Percentiles rank a stretch among this genome's conserved stretches.
Conservation (phyloP, 2,113 vertebrate genomes). For the Phodopus roborovskii region DNA sequence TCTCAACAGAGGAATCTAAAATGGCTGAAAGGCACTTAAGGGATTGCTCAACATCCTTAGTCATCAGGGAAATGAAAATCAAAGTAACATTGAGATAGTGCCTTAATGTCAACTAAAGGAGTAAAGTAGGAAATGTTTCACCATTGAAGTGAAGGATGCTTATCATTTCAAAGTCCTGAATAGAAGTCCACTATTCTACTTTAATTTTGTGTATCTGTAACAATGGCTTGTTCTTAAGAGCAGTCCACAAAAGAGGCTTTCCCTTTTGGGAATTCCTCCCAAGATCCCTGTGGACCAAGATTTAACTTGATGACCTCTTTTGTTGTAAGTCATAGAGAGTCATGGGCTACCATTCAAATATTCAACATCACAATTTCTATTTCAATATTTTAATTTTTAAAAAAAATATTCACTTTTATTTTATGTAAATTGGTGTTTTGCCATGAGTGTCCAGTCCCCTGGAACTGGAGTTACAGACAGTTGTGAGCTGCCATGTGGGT, state of each 20-base stretch:
- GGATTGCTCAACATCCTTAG: too few species aligned
- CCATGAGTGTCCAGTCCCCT: too few species aligned
- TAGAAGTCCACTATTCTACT: background rate
- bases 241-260: background rate
- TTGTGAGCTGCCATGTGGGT: too few species aligned
- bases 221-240: slow-evolving; percentile 10
- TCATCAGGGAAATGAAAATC: too few species aligned
- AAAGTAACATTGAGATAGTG: background rate
- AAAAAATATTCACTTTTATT: background rate
- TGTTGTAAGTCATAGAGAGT: slow-evolving; percentile 16
- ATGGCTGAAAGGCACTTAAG: too few species aligned
- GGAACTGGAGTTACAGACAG: too few species aligned
- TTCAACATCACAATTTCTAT: background rate
- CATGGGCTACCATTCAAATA: background rate
- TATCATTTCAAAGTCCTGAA: background rate
- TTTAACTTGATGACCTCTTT: slow-evolving; percentile 3
- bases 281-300: background rate
- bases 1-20: too few species aligned
- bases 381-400: background rate
- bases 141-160: background rate
- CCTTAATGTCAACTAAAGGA: background rate
- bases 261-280: background rate
- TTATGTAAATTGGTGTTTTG: too few species aligned
- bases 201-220: background rate
- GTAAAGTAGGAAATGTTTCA: background rate